phyloP scores from a whole-genome alignment of 2,113 vertebrate species.

The Cyprinodon brontotheroides region DNA sequence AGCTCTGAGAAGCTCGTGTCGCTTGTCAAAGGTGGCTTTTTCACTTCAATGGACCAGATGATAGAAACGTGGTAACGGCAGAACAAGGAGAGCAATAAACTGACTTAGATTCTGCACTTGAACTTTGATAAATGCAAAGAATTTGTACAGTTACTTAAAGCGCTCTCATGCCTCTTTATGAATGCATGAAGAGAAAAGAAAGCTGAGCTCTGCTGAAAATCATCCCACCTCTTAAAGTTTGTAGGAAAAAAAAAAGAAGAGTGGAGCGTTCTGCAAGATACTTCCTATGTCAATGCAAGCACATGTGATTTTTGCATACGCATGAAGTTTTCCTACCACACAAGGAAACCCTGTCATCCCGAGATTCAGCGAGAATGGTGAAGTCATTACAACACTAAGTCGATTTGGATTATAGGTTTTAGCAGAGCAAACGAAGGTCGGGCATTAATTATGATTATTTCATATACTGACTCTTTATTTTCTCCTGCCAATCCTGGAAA shows the following conservation, averaged over 20 bases:
- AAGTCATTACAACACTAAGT: conserved; percentile 63
- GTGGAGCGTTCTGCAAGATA: neutral
- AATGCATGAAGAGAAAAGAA: neutral
- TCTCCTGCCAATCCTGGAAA: conserved; percentile 49
- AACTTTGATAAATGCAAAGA: conserved; percentile 6
- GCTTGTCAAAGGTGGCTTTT: conserved; percentile 19
- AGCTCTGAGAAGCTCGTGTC: conserved; percentile 30
- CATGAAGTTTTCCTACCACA: conserved; percentile 42
- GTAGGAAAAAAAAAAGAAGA: conserved; percentile 17
- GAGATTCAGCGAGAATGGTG: conserved; percentile 32
- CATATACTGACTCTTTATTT: conserved; percentile 58
- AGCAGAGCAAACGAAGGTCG: conserved; percentile 52
- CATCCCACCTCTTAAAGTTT: conserved; percentile 4
- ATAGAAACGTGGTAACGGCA: conserved; percentile 13
- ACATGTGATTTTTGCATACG: conserved; percentile 41
- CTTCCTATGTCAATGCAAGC: neutral
- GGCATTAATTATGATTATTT: conserved; percentile 68
- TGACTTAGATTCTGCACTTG: conserved; percentile 1
- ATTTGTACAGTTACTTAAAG: neutral
- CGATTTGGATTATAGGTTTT: conserved; percentile 68
- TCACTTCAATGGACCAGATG: conserved; percentile 15
- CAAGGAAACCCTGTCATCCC: conserved; percentile 5
- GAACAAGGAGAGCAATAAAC: conserved; percentile 10
- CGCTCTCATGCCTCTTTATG: neutral
- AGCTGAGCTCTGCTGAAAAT: conserved; percentile 19